Evolutionary conservation across 2,888 invertebrate species (phyloP).

Genomic region (Microctonus hyperodae): DNA sequence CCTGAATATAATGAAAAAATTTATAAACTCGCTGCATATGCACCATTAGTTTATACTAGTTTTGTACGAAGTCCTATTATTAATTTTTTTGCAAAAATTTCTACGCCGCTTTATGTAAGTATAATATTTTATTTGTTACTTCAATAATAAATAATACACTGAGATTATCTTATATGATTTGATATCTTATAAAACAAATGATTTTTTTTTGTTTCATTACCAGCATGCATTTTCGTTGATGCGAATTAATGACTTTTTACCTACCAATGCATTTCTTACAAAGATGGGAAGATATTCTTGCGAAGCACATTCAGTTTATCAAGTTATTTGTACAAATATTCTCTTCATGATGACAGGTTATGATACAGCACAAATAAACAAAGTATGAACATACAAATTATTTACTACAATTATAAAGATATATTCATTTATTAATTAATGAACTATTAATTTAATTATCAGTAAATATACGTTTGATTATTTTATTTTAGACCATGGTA

Average conservation of each 20-base stretch:
- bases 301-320: conserved; percentile 61
- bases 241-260: conserved; percentile 47
- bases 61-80: conserved; percentile 61
- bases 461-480: no score
- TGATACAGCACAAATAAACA: conserved; percentile 68
- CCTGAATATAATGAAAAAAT: conserved; percentile 64
- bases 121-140: background rate
- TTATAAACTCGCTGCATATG: conserved; percentile 52
- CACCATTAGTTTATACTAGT: conserved; percentile 62
- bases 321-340: conserved; percentile 72
- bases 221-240: conserved; percentile 41
- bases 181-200: no score
- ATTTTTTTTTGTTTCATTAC: conserved; percentile 12
- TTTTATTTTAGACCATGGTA: conserved; percentile 68
- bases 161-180: no score
- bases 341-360: conserved; percentile 72
- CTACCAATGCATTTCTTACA: conserved; percentile 50
- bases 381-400: conserved; percentile 55
- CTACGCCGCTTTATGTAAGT: conserved; percentile 58
- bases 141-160: background rate
- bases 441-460: no score
- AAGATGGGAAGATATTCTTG: conserved; percentile 50
- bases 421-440: no score
- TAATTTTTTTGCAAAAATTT: conserved; percentile 59
- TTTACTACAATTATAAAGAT: background rate